Conservation (phyloP, 2,888 invertebrate species). For the Eupithecia vulgata region DNA sequence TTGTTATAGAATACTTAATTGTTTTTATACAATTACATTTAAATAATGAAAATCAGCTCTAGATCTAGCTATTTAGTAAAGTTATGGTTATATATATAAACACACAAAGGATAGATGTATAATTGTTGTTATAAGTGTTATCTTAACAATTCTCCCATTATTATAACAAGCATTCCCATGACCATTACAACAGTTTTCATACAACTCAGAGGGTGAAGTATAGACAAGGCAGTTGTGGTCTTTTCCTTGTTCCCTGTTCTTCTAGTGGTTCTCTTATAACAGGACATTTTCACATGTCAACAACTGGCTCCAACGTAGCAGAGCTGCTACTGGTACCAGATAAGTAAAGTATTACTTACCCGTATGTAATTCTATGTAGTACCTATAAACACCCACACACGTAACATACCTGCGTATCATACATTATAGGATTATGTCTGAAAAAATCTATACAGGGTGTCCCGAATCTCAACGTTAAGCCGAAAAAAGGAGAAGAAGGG, state of each 20-base stretch:
- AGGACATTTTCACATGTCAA: background rate
- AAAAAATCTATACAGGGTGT: too few relatives aligned
- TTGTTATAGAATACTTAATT: too few relatives aligned
- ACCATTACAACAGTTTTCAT: background rate
- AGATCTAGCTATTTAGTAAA: too few relatives aligned
- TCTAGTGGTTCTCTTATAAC: background rate
- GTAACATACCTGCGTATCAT: too few relatives aligned
- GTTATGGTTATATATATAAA: background rate
- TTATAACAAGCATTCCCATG: background rate
- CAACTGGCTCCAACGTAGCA: background rate
- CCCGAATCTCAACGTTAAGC: too few relatives aligned
- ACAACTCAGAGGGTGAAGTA: background rate
- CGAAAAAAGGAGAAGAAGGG: too few relatives aligned
- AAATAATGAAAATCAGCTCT: too few relatives aligned
- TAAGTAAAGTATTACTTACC: background rate
- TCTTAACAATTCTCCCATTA: background rate
- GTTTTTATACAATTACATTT: too few relatives aligned
- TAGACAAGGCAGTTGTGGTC: background rate
- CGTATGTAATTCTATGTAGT: background rate
- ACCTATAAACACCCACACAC: too few relatives aligned
- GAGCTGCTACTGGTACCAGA: background rate
- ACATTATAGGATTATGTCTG: too few relatives aligned
- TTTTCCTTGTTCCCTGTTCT: background rate
- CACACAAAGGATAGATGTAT: background rate
- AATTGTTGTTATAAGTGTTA: background rate